Evolutionary conservation across 2,888 invertebrate species (phyloP), one percentile per base, ranked within the genome.

Genomic region (Pheosia tremula): DNA sequence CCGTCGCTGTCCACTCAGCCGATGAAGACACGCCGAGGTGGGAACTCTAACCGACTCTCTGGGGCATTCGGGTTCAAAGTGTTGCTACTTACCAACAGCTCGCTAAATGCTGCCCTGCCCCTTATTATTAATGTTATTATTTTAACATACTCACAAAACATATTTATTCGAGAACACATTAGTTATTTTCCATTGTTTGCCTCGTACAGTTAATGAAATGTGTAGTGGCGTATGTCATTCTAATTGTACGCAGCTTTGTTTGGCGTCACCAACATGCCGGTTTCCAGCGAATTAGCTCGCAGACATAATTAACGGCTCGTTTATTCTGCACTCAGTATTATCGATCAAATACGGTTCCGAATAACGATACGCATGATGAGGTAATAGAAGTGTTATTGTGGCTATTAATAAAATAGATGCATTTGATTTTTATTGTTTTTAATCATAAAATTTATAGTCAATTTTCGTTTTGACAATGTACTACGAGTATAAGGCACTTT

Each of bases 201-300:
- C 24, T 24, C 24, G 24, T 41, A 41, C 8, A 0, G 43, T n/a
- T n/a, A 11, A 47, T 47, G 4, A n/a, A 47, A 47, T n/a, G 8
- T 4, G n/a, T 47, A 43, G 8, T 47, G 47, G 4, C 50, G 24
- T 7, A 50, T 50, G 36, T 66, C 66, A 68, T 49, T 49, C 39
- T 55, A 45, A 66, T 52, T 59, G 62, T 63, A 60, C 63, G 13
- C 9, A 50, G 50, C 24, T 50, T 50, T 50, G 47, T 66, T 63
- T 65, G 61, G 59, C 75, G 79, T 79, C 79, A 81, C 56, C 66
- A 69, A 75, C 72, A 74, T 55, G 60, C 59, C 39, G 56, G 64
- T 69, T 63, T 73, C 60, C 58, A 64, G 55, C 64, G 65, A 66
- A 69, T 74, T 67, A 72, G 64, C 71, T 62, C 54, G 53, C 62